phyloP scores from a whole-genome alignment of 2,113 vertebrate genomes.

The Genyomyrus donnyi region DNA sequence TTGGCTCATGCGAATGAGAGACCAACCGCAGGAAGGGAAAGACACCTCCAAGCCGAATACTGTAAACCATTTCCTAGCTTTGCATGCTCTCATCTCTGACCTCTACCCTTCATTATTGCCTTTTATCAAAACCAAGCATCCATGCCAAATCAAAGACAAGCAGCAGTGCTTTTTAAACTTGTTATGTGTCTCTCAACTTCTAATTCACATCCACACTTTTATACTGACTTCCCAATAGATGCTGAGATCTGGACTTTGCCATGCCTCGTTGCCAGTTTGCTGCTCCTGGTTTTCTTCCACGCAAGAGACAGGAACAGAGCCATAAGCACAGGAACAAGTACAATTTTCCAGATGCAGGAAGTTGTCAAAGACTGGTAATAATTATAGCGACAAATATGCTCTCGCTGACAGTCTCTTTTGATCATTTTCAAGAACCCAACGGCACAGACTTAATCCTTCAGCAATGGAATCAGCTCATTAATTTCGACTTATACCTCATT shows the following conservation, averaged over 20 bases:
- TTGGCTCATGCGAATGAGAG: not conserved
- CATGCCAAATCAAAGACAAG: not conserved
- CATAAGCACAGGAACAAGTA: slow-evolving; percentile 29
- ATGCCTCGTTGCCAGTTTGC: not conserved
- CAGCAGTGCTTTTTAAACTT: not conserved
- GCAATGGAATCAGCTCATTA: not conserved
- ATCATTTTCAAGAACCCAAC: slow-evolving; percentile 27
- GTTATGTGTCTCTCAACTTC: not conserved
- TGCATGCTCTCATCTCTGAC: not conserved
- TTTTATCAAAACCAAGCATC: not conserved
- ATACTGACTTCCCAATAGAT: not conserved
- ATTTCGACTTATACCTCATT: not conserved
- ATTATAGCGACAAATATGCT: slow-evolving; percentile 47
- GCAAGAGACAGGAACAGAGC: slow-evolving; percentile 24
- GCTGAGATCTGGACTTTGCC: not conserved
- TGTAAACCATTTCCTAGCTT: not conserved
- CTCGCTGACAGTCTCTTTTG: slow-evolving; percentile 36
- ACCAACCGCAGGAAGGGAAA: not conserved
- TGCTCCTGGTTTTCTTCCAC: not conserved
- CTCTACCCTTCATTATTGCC: not conserved
- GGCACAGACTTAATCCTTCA: not conserved
- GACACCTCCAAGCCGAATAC: not conserved
- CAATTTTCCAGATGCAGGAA: slow-evolving; percentile 43
- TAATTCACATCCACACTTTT: not conserved
- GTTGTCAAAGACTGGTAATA: slow-evolving; percentile 44